A percentile compares a stretch with the other conserved stretches of the same genome.
phyloP scores from a whole-genome alignment of 2,113 vertebrate species.

The Electrona antarctica region DNA sequence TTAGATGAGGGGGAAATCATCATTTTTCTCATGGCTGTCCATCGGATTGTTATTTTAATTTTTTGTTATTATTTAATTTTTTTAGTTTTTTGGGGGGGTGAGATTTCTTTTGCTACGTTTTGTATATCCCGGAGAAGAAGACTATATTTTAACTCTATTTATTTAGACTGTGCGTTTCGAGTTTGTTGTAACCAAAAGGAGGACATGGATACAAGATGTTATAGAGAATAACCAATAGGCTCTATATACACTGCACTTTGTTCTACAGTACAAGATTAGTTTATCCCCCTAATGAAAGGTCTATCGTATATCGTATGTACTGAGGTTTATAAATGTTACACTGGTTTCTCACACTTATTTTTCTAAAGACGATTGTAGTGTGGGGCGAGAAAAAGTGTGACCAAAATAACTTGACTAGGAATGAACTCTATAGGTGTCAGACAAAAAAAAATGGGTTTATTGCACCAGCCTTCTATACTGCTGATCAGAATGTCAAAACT shows the following conservation, averaged over 20 bases:
- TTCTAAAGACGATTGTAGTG: constrained; percentile 66
- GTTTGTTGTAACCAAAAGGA: constrained; percentile 79
- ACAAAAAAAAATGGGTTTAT: constrained; percentile 64
- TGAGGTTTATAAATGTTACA: constrained; percentile 56
- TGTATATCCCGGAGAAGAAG: constrained; percentile 76
- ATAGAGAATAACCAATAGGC: constrained; percentile 53
- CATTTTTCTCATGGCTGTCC: not conserved
- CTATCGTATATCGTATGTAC: constrained; percentile 45
- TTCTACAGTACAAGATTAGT: constrained; percentile 49
- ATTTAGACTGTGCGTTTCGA: constrained; percentile 65
- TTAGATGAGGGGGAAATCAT: constrained; percentile 12
- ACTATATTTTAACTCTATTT: constrained; percentile 73
- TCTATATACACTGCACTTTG: constrained; percentile 77
- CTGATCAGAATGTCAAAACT: constrained; percentile 74
- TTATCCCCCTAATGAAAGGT: constrained; percentile 49
- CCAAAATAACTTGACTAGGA: constrained; percentile 76
- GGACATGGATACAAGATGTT: constrained; percentile 52
- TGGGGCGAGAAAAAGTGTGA: constrained; percentile 67
- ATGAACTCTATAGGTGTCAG: constrained; percentile 56
- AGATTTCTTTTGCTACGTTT: constrained; percentile 73
- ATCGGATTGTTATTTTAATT: constrained; percentile 29
- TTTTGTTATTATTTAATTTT: constrained; percentile 19
- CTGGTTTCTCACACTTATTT: constrained; percentile 71
- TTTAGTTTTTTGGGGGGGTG: constrained; percentile 12
- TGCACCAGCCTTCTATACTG: constrained; percentile 74